Conservation (phyloP, 2,797 vertebrate genomes). For the Chelon labrosus region DNA sequence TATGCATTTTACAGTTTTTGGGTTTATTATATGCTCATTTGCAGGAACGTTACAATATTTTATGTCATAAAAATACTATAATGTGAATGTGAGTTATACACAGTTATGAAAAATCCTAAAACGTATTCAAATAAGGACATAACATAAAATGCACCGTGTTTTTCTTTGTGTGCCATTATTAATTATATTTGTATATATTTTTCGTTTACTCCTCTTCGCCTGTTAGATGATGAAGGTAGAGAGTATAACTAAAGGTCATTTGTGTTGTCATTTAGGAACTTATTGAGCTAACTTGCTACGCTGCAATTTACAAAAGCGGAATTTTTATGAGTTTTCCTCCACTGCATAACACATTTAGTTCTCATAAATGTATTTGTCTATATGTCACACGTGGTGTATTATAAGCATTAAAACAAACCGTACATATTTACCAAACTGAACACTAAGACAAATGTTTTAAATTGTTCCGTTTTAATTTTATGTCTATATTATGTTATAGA, state of each 20-base stretch:
- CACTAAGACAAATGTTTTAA: constrained; percentile 7
- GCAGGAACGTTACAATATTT: neutral
- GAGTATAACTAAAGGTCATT: neutral
- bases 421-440: neutral
- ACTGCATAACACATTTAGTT: too few relatives aligned
- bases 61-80: neutral
- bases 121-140: too few relatives aligned
- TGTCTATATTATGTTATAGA: neutral
- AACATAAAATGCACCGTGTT: too few relatives aligned
- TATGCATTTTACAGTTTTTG: neutral
- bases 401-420: neutral
- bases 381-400: neutral
- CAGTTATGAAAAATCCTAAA: neutral
- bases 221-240: constrained; percentile 2
- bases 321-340: too few relatives aligned
- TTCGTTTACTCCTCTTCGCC: neutral
- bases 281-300: neutral
- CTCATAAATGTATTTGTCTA: too few relatives aligned
- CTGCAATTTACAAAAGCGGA: neutral
- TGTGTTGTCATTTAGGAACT: neutral
- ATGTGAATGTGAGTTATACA: neutral
- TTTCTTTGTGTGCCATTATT: neutral
- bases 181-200: neutral
- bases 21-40: neutral
- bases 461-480: neutral